Evolutionary conservation across 2,113 vertebrate genomes (phyloP).

Genomic region (Halichoerus grypus): DNA sequence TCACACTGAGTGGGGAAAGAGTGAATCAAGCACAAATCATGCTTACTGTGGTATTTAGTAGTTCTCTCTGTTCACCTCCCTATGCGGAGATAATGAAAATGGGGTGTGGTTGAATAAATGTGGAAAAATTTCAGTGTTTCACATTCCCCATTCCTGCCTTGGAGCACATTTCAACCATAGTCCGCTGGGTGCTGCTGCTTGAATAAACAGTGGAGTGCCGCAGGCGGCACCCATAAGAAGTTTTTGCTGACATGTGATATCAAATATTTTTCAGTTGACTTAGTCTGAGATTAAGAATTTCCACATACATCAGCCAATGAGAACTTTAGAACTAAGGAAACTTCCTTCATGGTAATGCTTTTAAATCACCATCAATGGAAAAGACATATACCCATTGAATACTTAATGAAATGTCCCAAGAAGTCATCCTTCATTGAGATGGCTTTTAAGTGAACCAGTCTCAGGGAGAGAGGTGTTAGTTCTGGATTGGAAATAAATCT

Average conservation of each 20-base stretch:
- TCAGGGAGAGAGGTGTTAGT: not conserved
- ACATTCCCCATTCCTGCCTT: not conserved
- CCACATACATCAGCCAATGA: not conserved
- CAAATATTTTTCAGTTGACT: slow-evolving; percentile 52
- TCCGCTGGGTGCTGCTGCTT: not conserved
- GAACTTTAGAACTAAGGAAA: not conserved
- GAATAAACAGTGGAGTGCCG: slow-evolving; percentile 28
- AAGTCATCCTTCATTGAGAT: not conserved
- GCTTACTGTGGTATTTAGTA: not conserved
- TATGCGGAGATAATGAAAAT: not conserved
- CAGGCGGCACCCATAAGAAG: not conserved
- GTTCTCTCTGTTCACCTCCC: not conserved
- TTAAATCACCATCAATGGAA: not conserved
- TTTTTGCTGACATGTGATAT: not conserved
- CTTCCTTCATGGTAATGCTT: not conserved
- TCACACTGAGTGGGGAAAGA: not conserved
- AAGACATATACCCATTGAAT: not conserved
- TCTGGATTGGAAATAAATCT: slow-evolving; percentile 26
- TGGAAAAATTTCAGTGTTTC: not conserved
- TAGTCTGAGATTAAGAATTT: slow-evolving; percentile 1
- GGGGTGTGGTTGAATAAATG: not conserved
- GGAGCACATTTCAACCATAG: slow-evolving; percentile 4
- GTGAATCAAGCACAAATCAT: slow-evolving; percentile 14
- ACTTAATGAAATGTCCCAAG: not conserved
- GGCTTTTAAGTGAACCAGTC: not conserved